These are phyloP conservation scores for Eumacrocentrus americanus DNA, from an alignment of 2,888 invertebrate genomes.

Conservation along the genomic window DNA sequence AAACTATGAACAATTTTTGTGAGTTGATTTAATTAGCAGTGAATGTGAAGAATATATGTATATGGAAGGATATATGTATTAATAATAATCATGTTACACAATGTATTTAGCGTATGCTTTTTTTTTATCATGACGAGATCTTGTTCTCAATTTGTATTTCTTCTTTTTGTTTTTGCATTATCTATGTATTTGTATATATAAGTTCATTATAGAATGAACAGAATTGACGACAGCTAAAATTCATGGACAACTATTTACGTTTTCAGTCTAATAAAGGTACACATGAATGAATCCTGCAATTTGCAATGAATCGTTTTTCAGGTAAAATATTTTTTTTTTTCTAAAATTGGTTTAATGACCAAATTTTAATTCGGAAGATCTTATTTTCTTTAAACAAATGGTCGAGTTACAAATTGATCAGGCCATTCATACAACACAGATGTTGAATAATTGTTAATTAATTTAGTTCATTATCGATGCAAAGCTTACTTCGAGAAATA, in stretches of 20 bases:
- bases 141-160: too few relatives aligned
- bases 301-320: slow-evolving; percentile 7
- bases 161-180: too few relatives aligned
- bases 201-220: too few relatives aligned
- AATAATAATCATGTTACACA: slow-evolving; percentile 17
- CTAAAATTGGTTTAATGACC: too few relatives aligned
- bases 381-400: slow-evolving; percentile 9
- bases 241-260: too few relatives aligned
- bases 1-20: slow-evolving; percentile 68
- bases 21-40: slow-evolving; percentile 23
- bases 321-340: too few relatives aligned
- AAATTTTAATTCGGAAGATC: slow-evolving; percentile 5
- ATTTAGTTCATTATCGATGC: slow-evolving; percentile 18
- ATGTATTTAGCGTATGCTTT: background rate
- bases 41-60: slow-evolving; percentile 21
- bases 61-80: slow-evolving; percentile 8
- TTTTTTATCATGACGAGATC: background rate
- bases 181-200: too few relatives aligned
- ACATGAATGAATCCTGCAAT: slow-evolving; percentile 2
- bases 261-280: slow-evolving; percentile 7
- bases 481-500: slow-evolving; percentile 17
- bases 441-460: slow-evolving; percentile 7
- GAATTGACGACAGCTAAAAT: too few relatives aligned
- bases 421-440: slow-evolving; percentile 20
- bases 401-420: slow-evolving; percentile 17